phyloP scores from a whole-genome alignment of 2,888 invertebrate genomes.

The Sphecodes monilicornis region DNA sequence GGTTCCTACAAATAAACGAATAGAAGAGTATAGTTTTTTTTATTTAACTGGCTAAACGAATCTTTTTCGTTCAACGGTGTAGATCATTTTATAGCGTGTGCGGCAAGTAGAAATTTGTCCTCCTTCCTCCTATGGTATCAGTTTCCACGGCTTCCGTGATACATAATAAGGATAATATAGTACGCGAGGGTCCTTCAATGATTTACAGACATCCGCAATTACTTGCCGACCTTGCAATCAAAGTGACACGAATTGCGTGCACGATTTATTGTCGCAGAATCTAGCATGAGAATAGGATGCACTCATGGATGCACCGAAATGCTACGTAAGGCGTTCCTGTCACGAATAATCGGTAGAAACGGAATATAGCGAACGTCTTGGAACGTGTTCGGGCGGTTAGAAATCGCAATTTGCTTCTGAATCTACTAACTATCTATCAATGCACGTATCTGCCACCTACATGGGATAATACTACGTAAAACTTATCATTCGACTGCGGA shows the following conservation, averaged over 20 bases:
- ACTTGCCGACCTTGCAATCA: constrained; percentile 49
- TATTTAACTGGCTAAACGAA: background rate
- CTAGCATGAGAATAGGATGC: constrained; percentile 27
- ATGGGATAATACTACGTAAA: background rate
- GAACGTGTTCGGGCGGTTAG: background rate
- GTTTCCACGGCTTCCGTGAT: background rate
- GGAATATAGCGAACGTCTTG: background rate
- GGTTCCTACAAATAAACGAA: background rate
- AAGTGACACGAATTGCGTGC: constrained; percentile 47
- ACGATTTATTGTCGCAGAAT: constrained; percentile 48
- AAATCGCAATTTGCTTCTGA: background rate
- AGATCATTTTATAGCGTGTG: background rate
- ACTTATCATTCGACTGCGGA: background rate
- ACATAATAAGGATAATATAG: constrained; percentile 13
- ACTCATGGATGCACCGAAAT: background rate
- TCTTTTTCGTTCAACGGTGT: background rate
- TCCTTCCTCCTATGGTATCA: background rate
- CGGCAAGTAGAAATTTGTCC: background rate
- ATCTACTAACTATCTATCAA: background rate
- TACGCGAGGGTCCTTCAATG: constrained; percentile 8
- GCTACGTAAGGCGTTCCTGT: constrained; percentile 9
- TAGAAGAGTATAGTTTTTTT: background rate
- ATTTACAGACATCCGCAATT: constrained; percentile 31
- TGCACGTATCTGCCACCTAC: background rate
- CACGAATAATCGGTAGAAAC: background rate